A percentile compares a stretch with the other conserved stretches of the same genome.
Conservation (phyloP, 2,113 vertebrate species). For the Mus spicilegus region DNA sequence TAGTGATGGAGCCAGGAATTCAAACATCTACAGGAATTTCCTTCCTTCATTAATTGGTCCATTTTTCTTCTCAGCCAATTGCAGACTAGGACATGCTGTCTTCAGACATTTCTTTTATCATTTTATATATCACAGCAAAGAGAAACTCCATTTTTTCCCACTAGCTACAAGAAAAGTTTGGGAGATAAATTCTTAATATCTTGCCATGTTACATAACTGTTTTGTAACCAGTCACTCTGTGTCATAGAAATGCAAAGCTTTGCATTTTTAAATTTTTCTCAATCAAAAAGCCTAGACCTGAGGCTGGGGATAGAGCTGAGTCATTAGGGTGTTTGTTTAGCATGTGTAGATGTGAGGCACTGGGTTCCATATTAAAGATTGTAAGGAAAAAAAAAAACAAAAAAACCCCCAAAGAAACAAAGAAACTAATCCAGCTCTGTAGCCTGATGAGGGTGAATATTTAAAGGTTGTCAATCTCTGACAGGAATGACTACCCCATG, state of each 20-base stretch:
- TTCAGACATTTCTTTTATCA: constrained; percentile 7
- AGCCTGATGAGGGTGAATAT: neutral
- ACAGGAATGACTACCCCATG: neutral
- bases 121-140: neutral
- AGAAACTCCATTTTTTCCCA: neutral
- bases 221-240: neutral
- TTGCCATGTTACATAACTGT: neutral
- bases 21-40: neutral
- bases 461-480: neutral
- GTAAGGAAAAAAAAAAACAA: neutral
- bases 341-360: neutral
- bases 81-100: neutral
- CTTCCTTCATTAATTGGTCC: neutral
- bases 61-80: constrained; percentile 12
- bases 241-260: neutral
- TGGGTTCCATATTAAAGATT: neutral
- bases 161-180: neutral
- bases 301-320: neutral
- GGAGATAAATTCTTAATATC: neutral
- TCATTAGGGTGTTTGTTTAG: neutral
- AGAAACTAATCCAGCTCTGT: neutral
- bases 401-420: neutral
- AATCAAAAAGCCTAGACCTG: neutral
- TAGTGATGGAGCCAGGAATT: neutral
- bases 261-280: neutral